Evolutionary conservation across 2,113 vertebrate genomes (phyloP).

Genomic region (Anhinga rufa): DNA sequence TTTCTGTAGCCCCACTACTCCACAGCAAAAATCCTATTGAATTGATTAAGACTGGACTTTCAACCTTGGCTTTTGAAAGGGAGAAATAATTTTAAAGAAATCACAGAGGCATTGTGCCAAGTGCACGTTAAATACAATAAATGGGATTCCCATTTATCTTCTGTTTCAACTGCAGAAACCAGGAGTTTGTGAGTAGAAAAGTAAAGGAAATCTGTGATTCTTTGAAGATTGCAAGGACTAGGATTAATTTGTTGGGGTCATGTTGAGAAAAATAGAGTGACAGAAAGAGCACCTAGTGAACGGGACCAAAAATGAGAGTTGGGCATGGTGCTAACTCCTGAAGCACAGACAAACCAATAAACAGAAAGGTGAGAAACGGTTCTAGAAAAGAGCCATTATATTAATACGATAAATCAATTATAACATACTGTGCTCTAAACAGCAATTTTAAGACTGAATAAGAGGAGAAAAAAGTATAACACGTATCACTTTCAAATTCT

Average conservation of each 20-base stretch:
- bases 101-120: background rate
- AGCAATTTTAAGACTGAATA: background rate
- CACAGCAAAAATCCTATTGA: background rate
- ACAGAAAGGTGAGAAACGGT: background rate
- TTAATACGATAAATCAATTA: background rate
- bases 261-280: background rate
- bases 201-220: background rate
- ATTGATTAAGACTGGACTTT: background rate
- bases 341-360: background rate
- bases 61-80: constrained; percentile 2
- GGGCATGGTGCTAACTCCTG: background rate
- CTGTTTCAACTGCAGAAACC: background rate
- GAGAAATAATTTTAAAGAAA: constrained; percentile 27
- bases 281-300: background rate
- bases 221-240: background rate
- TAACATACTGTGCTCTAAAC: background rate
- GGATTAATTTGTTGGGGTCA: background rate
- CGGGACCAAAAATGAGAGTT: background rate
- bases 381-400: background rate
- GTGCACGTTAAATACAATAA: background rate
- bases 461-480: background rate
- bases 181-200: background rate
- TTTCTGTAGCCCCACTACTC: background rate
- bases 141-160: constrained; percentile 19
- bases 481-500: background rate